A percentile compares a stretch with the other conserved stretches of the same genome.
These are phyloP conservation scores for Drosophila koepferae DNA, from an alignment of 2,888 invertebrate species.

Conservation along the genomic window DNA sequence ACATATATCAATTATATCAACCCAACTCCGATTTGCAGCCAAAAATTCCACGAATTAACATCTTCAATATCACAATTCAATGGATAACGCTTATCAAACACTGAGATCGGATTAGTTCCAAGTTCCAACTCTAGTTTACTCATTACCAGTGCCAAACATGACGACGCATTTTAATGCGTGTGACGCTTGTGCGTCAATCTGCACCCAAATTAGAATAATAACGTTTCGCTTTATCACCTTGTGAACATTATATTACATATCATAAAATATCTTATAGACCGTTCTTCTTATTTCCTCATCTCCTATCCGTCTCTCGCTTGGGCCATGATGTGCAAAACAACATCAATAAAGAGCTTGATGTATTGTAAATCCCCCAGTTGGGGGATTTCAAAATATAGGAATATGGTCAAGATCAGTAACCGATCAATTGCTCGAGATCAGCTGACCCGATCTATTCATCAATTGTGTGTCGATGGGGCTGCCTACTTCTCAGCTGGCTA, in stretches of 20 bases:
- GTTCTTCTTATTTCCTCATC: not conserved
- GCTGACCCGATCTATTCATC: constrained; percentile 5
- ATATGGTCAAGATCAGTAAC: constrained; percentile 21
- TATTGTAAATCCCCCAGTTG: constrained; percentile 24
- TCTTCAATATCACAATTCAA: not conserved
- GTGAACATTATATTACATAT: constrained; percentile 41
- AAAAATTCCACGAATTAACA: not conserved
- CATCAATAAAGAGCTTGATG: not conserved
- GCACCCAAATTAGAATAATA: constrained; percentile 27
- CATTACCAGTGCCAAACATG: constrained; percentile 16
- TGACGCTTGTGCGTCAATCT: constrained; percentile 39
- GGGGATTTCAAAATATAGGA: not conserved
- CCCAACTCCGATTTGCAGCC: not conserved
- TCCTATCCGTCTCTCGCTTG: too few relatives aligned
- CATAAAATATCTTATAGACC: constrained; percentile 48
- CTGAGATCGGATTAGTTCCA: not conserved
- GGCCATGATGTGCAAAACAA: constrained; percentile 3
- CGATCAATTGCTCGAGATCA: constrained; percentile 5
- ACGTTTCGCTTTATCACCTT: constrained; percentile 30
- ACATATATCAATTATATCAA: not conserved
- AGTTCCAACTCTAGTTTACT: not conserved
- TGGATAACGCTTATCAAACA: not conserved
- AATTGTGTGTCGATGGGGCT: not conserved
- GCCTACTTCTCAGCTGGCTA: constrained; percentile 19
- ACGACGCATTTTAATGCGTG: constrained; percentile 19